Evolutionary conservation across 2,797 vertebrate species (phyloP).

Genomic region (Fundulus diaphanus): DNA sequence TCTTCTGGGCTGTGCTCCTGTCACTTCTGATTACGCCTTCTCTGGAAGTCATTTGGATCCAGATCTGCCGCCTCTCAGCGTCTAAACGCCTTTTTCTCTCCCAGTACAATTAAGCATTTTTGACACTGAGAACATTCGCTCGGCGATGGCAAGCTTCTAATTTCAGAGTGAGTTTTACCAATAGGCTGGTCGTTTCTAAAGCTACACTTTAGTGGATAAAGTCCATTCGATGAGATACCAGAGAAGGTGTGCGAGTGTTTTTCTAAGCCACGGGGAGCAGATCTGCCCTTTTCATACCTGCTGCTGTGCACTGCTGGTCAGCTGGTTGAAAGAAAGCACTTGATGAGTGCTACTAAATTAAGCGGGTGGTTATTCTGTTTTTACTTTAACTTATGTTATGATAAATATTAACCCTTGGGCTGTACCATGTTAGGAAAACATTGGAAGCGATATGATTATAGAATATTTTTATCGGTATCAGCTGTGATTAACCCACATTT

Average conservation of each 20-base stretch:
- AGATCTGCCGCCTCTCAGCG: not conserved
- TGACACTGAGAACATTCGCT: not conserved
- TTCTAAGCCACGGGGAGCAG: not conserved
- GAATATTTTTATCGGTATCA: not conserved
- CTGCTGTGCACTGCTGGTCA: constrained; percentile 3
- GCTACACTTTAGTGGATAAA: not conserved
- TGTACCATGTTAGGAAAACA: not conserved
- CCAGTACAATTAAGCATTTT: not conserved
- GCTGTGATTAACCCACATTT: not conserved
- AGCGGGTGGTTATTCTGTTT: not conserved
- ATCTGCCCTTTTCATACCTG: not conserved
- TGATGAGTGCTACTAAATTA: not conserved
- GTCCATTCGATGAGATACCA: not conserved
- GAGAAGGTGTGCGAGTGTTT: not conserved
- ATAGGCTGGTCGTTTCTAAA: not conserved
- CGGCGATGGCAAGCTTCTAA: not conserved
- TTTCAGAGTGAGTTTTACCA: not conserved
- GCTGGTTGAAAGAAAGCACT: not conserved
- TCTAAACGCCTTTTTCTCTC: not conserved
- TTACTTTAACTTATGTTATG: not conserved
- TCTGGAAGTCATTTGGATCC: constrained; percentile 10
- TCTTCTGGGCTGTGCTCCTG: not conserved
- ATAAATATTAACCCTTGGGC: not conserved
- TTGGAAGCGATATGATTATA: not conserved
- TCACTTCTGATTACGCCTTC: not conserved